phyloP scores from a whole-genome alignment of 2,797 vertebrate genomes.

The Amblyopsis hoosieri region DNA sequence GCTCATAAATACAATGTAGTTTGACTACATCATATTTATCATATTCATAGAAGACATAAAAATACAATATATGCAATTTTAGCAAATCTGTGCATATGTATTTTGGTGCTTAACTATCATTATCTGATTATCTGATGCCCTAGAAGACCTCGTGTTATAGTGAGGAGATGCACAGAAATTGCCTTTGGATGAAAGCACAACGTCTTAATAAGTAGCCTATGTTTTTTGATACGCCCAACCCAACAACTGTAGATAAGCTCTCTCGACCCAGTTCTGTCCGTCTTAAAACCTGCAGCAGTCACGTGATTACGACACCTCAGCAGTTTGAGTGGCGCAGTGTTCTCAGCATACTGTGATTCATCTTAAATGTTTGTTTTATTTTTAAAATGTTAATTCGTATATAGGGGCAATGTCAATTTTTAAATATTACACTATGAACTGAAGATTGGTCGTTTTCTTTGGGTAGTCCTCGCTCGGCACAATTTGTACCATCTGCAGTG shows the following conservation, averaged over 20 bases:
- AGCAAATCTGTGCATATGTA: background rate
- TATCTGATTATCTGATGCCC: background rate
- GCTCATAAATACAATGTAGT: background rate
- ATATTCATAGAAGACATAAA: background rate
- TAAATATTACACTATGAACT: background rate
- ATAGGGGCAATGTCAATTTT: background rate
- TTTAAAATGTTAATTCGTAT: too few species aligned
- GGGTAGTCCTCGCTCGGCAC: background rate
- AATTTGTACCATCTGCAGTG: constrained; percentile 46
- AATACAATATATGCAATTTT: background rate
- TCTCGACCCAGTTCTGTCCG: background rate
- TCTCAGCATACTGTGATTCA: constrained; percentile 3
- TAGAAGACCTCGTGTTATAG: background rate
- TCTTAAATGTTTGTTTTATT: too few species aligned
- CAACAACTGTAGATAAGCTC: background rate
- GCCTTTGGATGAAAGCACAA: background rate
- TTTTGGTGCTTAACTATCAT: background rate
- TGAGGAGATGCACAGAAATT: background rate
- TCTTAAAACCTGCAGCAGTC: constrained; percentile 27
- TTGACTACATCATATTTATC: background rate
- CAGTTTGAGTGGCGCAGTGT: constrained; percentile 38
- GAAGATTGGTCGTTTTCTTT: background rate
- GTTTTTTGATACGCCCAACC: too few species aligned
- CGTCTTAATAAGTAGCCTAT: background rate
- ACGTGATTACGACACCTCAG: constrained; percentile 25